Conservation (phyloP, 1,140 invertebrate species). For the Anastrepha ludens region DNA sequence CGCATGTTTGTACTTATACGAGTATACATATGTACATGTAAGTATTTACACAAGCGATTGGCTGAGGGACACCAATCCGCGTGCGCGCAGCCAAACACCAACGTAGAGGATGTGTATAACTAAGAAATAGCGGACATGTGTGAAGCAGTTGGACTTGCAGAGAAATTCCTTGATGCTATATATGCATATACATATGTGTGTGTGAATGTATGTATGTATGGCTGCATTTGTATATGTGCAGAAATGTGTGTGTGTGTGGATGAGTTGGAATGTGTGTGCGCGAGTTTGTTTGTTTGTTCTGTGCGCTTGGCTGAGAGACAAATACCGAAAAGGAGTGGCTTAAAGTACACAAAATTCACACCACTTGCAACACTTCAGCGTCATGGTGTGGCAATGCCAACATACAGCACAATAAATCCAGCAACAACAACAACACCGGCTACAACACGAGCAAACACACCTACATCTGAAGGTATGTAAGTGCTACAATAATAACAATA, state of each 20-base stretch:
- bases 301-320: conserved; percentile 57
- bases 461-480: background rate
- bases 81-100: background rate
- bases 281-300: conserved; percentile 11
- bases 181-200: background rate
- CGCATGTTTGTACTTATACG: background rate
- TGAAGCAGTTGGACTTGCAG: background rate
- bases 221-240: background rate
- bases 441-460: background rate
- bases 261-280: background rate
- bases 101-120: background rate
- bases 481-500: conserved; percentile 33
- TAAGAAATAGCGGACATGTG: background rate
- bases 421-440: conserved; percentile 10
- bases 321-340: conserved; percentile 71
- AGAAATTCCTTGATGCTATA: conserved; percentile 31
- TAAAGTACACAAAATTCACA: conserved; percentile 74
- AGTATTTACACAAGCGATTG: conserved; percentile 59
- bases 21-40: background rate
- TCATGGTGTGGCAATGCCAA: background rate
- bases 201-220: background rate
- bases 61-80: conserved; percentile 60
- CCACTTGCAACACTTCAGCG: conserved; percentile 57
- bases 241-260: background rate
- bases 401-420: background rate